phyloP scores from a whole-genome alignment of 2,113 vertebrate species.

The Mastomys natalensis region DNA sequence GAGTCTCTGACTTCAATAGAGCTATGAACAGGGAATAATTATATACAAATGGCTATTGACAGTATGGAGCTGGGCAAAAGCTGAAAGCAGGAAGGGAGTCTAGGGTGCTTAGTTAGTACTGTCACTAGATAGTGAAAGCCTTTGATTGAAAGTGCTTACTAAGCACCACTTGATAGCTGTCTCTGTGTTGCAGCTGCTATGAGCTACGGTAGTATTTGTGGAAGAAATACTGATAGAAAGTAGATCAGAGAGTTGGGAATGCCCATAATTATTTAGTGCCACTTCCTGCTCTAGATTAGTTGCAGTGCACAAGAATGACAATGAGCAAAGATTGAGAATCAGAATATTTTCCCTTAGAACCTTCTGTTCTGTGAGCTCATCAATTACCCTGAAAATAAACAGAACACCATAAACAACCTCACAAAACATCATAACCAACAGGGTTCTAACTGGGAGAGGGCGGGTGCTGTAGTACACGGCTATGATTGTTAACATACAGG shows the following conservation, averaged over 20 bases:
- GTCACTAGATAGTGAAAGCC: not conserved
- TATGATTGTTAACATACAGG: not conserved
- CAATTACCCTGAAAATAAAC: conserved; percentile 2
- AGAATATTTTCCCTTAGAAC: not conserved
- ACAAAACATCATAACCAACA: not conserved
- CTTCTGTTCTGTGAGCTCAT: not conserved
- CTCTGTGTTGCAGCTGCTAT: not conserved
- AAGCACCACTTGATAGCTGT: not conserved
- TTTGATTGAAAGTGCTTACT: not conserved
- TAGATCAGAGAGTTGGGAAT: not conserved
- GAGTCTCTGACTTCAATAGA: not conserved
- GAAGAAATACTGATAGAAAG: not conserved
- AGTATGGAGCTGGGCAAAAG: not conserved
- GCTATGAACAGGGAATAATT: not conserved
- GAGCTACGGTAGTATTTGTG: not conserved
- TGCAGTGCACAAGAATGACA: not conserved
- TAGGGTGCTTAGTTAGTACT: not conserved
- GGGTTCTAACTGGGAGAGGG: not conserved
- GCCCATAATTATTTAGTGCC: not conserved
- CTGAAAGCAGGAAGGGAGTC: not conserved
- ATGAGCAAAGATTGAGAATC: not conserved
- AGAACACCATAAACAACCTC: not conserved
- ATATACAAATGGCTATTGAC: not conserved
- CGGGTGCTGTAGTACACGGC: not conserved
- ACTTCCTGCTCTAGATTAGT: not conserved